Percentiles rank a stretch among this genome's conserved stretches.
These are phyloP conservation scores for Entomobrya multifasciata DNA, from an alignment of 2,888 invertebrate genomes.

Conservation along the genomic window DNA sequence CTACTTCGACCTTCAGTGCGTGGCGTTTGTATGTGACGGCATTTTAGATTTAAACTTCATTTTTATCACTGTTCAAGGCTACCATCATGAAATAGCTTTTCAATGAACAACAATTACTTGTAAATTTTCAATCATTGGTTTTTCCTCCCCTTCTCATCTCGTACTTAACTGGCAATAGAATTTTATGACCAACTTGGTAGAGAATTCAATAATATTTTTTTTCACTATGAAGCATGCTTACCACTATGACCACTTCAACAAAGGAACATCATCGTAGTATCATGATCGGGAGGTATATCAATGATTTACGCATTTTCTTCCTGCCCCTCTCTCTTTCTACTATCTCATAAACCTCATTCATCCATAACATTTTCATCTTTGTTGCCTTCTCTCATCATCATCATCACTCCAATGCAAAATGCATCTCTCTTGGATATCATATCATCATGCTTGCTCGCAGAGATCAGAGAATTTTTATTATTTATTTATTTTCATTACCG, in stretches of 20 bases:
- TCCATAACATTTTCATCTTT: slow-evolving; percentile 8
- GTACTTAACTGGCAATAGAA: too few species aligned
- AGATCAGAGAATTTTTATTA: neutral
- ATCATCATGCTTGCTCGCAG: neutral
- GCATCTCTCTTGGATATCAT: neutral
- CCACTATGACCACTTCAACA: neutral
- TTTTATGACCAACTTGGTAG: too few species aligned
- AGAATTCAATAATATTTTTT: slow-evolving; percentile 11
- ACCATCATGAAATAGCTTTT: neutral
- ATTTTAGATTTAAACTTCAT: slow-evolving; percentile 2
- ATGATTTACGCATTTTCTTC: slow-evolving; percentile 36
- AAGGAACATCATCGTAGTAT: neutral
- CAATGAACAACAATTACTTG: too few species aligned
- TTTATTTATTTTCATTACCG: slow-evolving; percentile 26
- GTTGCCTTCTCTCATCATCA: neutral
- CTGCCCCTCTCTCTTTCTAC: too few species aligned
- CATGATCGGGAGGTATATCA: neutral
- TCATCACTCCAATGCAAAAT: neutral
- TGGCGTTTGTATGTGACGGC: neutral
- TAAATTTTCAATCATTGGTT: too few species aligned
- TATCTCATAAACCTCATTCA: slow-evolving; percentile 10
- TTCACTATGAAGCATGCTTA: neutral
- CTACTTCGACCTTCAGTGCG: neutral
- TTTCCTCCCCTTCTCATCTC: too few species aligned
- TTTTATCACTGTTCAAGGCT: neutral